These are phyloP conservation scores for Athene cunicularia DNA, from an alignment of 2,113 vertebrate genomes.

Conservation along the genomic window DNA sequence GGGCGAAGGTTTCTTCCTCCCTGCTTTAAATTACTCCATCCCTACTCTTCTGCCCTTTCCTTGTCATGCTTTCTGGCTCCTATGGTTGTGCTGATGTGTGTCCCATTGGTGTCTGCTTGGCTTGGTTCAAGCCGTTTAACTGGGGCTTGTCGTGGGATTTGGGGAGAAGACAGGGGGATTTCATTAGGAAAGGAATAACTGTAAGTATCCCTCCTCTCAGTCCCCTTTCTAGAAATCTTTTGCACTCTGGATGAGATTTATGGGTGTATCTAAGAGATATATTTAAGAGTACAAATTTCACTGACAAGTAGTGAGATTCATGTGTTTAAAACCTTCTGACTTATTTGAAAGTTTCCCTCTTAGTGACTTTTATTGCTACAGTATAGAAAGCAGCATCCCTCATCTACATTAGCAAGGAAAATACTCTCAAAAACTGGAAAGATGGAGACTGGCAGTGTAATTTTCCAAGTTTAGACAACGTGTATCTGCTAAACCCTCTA, in stretches of 20 bases:
- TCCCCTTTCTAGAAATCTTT: background rate
- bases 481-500: background rate
- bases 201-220: background rate
- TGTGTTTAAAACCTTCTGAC: background rate
- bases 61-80: background rate
- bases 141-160: background rate
- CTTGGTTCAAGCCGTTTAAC: background rate
- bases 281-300: background rate
- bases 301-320: background rate
- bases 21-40: background rate
- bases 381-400: background rate
- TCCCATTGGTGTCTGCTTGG: fast-evolving
- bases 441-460: background rate
- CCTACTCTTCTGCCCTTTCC: background rate
- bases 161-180: background rate
- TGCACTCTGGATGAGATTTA: background rate
- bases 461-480: background rate
- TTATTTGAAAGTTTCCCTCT: background rate
- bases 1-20: background rate
- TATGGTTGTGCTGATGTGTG: fast-evolving
- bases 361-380: background rate
- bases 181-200: background rate
- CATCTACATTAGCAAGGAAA: background rate
- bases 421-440: background rate
- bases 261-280: background rate